These are phyloP conservation scores for Meandrusa payeni DNA, from an alignment of 2,888 invertebrate species.

Conservation along the genomic window DNA sequence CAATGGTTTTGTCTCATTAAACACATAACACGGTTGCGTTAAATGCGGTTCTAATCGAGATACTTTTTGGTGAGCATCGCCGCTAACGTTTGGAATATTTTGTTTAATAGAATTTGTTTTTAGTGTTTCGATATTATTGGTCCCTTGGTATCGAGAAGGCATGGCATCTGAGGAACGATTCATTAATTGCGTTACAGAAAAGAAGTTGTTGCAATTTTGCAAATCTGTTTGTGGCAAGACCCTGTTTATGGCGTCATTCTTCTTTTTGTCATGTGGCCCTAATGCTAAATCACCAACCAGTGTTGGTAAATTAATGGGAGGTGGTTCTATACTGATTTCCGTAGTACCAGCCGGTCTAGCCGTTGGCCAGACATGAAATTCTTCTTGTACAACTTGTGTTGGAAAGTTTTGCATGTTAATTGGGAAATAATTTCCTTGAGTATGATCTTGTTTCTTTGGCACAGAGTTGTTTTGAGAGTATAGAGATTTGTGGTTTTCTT, in stretches of 20 bases:
- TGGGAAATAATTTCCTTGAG: conserved; percentile 64
- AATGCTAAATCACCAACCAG: conserved; percentile 70
- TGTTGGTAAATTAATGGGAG: conserved; percentile 71
- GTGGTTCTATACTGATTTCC: conserved; percentile 73
- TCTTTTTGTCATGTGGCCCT: conserved; percentile 73
- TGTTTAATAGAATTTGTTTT: conserved; percentile 46
- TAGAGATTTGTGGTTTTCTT: conserved; percentile 51
- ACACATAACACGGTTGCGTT: conserved; percentile 59
- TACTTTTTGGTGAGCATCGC: conserved; percentile 54
- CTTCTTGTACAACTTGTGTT: conserved; percentile 59
- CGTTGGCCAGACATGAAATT: conserved; percentile 70
- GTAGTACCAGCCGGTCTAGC: conserved; percentile 66
- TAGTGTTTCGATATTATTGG: conserved; percentile 47
- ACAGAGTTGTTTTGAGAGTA: conserved; percentile 49
- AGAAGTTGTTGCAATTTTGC: conserved; percentile 68
- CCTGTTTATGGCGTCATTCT: conserved; percentile 53
- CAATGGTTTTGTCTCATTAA: conserved; percentile 56
- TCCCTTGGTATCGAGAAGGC: conserved; percentile 53
- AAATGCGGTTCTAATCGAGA: conserved; percentile 54
- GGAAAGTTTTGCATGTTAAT: conserved; percentile 67
- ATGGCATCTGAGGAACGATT: conserved; percentile 65
- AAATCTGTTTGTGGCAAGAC: conserved; percentile 50
- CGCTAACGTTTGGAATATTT: conserved; percentile 46
- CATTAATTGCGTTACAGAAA: conserved; percentile 74
- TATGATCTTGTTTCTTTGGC: conserved; percentile 57